A percentile compares a stretch with the other conserved stretches of the same genome.
Conservation (phyloP, 2,888 invertebrate genomes). For the Tortricodes alternella region DNA sequence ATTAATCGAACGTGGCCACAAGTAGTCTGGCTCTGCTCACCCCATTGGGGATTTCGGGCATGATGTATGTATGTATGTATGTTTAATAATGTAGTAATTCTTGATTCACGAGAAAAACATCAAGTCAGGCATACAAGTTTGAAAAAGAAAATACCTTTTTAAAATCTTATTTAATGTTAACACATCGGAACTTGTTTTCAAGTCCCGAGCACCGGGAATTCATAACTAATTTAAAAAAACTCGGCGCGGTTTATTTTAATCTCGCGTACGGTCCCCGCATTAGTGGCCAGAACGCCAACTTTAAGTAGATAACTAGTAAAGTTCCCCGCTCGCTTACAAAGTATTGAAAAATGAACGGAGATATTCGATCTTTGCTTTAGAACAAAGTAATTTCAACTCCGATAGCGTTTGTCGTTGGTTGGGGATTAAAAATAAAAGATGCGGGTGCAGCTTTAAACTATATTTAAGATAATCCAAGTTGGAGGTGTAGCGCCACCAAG, state of each 20-base stretch:
- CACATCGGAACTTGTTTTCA: neutral
- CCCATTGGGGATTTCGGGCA: neutral
- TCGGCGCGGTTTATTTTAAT: conserved; percentile 17
- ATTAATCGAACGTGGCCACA: no score
- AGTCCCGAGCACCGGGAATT: neutral
- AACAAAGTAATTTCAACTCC: conserved; percentile 76
- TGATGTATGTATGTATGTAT: neutral
- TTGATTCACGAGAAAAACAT: no score
- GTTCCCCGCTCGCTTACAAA: conserved; percentile 60
- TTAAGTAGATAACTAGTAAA: conserved; percentile 65
- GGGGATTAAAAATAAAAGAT: conserved; percentile 75
- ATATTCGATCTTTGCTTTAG: conserved; percentile 73
- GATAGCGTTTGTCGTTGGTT: conserved; percentile 61
- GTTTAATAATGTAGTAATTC: neutral
- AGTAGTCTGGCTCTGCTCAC: no score
- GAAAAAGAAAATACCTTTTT: no score
- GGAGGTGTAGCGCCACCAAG: conserved; percentile 43
- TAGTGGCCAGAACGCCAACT: conserved; percentile 35
- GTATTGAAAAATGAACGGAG: conserved; percentile 75
- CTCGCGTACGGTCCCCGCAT: conserved; percentile 18
- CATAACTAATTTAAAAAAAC: conserved; percentile 17
- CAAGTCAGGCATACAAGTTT: no score
- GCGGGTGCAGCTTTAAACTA: conserved; percentile 64
- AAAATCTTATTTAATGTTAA: no score
- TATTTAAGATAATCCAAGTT: conserved; percentile 74